These are phyloP conservation scores for Lepidurus apus DNA, from an alignment of 1,140 invertebrate species.

Conservation along the genomic window DNA sequence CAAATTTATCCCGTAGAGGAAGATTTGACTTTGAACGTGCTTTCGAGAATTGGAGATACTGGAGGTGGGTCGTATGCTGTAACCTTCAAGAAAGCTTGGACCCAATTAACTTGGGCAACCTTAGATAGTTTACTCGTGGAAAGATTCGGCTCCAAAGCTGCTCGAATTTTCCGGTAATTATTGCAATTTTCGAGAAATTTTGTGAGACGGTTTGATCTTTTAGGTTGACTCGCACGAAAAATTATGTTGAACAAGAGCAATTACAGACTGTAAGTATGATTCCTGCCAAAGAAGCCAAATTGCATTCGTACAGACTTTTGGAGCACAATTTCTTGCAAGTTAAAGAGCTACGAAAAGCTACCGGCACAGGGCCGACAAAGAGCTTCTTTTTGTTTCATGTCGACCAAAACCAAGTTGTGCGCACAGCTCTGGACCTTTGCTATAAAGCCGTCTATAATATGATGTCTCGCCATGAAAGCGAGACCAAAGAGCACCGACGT, in stretches of 20 bases:
- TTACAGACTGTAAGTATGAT: slow-evolving; percentile 84
- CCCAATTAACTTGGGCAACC: slow-evolving; percentile 59
- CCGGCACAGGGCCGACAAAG: slow-evolving; percentile 57
- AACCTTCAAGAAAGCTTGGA: slow-evolving; percentile 57
- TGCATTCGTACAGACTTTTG: slow-evolving; percentile 69
- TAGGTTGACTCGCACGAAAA: slow-evolving; percentile 67
- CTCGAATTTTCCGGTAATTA: slow-evolving; percentile 62
- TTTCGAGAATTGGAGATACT: slow-evolving; percentile 66
- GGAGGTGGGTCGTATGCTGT: slow-evolving; percentile 70
- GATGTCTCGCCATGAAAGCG: slow-evolving; percentile 55
- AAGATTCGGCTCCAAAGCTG: slow-evolving; percentile 75
- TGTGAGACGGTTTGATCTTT: slow-evolving; percentile 36
- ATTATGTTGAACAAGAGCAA: slow-evolving; percentile 78
- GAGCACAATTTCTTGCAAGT: slow-evolving; percentile 73
- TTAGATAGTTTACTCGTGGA: slow-evolving; percentile 72
- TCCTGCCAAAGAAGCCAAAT: slow-evolving; percentile 79
- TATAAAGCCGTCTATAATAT: slow-evolving; percentile 70
- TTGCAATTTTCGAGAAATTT: slow-evolving; percentile 28
- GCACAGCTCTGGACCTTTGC: slow-evolving; percentile 65
- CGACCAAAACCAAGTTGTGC: slow-evolving; percentile 57
- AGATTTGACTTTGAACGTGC: slow-evolving; percentile 59
- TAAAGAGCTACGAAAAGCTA: slow-evolving; percentile 60
- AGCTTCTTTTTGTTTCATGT: slow-evolving; percentile 70
- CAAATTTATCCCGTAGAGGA: slow-evolving; percentile 53
- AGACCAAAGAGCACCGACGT: slow-evolving; percentile 57